A percentile compares a stretch with the other conserved stretches of the same genome.
Evolutionary conservation across 2,113 vertebrate genomes (phyloP).

Genomic region (Cyanistes caeruleus): DNA sequence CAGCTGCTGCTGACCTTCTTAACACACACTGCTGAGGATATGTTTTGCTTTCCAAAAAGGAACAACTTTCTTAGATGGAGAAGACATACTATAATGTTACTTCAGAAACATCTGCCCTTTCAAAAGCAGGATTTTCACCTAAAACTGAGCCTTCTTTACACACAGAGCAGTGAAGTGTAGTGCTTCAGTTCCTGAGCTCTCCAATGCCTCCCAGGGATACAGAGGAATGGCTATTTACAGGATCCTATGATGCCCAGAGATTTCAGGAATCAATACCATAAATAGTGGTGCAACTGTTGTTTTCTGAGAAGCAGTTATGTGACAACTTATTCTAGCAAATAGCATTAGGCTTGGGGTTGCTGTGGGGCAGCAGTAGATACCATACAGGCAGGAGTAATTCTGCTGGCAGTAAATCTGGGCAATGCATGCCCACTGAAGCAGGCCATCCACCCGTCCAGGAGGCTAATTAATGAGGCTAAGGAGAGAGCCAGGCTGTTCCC

Average conservation of each 20-base stretch:
- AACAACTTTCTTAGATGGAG: neutral
- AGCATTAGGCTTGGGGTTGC: neutral
- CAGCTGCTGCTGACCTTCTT: neutral
- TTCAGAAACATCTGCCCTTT: neutral
- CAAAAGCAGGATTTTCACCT: neutral
- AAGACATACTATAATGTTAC: neutral
- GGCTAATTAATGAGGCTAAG: slow-evolving; percentile 30
- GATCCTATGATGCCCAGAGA: neutral
- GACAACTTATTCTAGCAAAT: neutral
- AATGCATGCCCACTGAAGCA: neutral
- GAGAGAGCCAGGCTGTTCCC: slow-evolving; percentile 31
- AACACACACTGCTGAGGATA: neutral
- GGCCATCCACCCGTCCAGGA: neutral
- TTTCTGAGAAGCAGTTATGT: slow-evolving; percentile 24
- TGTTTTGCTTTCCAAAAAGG: neutral
- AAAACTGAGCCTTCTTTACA: neutral
- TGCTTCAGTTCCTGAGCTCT: neutral
- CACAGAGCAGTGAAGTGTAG: neutral
- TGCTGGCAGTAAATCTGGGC: neutral
- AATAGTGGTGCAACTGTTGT: neutral
- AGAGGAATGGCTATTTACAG: neutral
- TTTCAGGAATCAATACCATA: neutral
- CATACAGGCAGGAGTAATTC: neutral
- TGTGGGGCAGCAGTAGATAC: neutral
- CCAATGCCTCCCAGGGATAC: neutral